These are phyloP conservation scores for Diarsia mendica DNA, from an alignment of 2,888 invertebrate species.

Conservation along the genomic window DNA sequence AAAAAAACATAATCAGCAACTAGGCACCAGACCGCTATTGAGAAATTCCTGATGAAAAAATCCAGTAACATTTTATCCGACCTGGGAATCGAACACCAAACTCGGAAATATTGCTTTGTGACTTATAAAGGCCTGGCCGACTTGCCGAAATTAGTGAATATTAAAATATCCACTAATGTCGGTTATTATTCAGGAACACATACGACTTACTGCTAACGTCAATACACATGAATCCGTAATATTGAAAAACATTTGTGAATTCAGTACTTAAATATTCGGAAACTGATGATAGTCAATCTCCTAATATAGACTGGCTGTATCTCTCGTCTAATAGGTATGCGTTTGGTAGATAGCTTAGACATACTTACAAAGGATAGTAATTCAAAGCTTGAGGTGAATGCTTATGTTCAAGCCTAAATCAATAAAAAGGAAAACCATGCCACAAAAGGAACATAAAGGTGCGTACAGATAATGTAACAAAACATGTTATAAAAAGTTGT, in stretches of 20 bases:
- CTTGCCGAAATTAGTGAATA: too few relatives aligned
- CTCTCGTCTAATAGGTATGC: background rate
- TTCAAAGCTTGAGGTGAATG: slow-evolving; percentile 8
- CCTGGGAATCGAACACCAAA: background rate
- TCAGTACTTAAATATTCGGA: too few relatives aligned
- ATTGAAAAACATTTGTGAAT: background rate
- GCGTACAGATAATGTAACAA: too few relatives aligned
- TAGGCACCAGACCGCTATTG: too few relatives aligned
- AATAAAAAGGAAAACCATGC: slow-evolving; percentile 26
- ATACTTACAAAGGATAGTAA: background rate
- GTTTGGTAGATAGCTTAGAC: background rate
- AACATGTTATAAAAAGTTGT: too few relatives aligned
- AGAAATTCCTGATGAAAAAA: too few relatives aligned
- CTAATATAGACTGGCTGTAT: background rate
- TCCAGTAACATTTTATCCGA: too few relatives aligned
- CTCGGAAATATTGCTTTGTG: background rate
- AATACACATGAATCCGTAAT: background rate
- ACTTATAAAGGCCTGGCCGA: background rate
- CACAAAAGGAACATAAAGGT: slow-evolving; percentile 10
- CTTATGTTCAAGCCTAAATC: slow-evolving; percentile 10
- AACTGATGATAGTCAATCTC: too few relatives aligned
- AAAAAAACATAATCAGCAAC: background rate
- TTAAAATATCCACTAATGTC: too few relatives aligned
- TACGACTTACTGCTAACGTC: too few relatives aligned
- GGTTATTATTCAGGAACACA: background rate